A percentile compares a stretch with the other conserved stretches of the same genome.
These are phyloP conservation scores for Malurus leucopterus DNA, from an alignment of 2,797 vertebrate species.

Conservation along the genomic window DNA sequence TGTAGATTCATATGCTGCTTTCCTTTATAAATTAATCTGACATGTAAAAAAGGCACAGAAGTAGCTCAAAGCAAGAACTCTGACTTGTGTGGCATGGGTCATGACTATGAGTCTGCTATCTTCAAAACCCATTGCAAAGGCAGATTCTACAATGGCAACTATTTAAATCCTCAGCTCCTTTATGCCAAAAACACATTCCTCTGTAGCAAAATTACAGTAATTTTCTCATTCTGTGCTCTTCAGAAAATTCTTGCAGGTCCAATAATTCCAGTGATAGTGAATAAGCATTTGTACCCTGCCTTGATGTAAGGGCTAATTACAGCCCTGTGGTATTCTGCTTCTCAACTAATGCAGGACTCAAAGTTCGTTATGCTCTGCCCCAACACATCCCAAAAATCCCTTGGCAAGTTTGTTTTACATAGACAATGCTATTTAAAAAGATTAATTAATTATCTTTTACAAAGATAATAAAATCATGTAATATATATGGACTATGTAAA, in stretches of 20 bases:
- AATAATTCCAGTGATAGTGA: neutral
- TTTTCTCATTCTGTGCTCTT: constrained; percentile 2
- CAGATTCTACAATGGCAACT: neutral
- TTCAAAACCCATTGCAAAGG: neutral
- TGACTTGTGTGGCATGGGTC: fast-evolving
- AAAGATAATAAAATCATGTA: neutral
- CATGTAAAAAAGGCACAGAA: neutral
- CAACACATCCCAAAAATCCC: neutral
- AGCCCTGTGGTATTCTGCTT: neutral
- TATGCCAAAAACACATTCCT: neutral
- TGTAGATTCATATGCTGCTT: neutral
- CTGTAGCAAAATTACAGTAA: neutral
- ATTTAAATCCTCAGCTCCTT: neutral
- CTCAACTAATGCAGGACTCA: neutral
- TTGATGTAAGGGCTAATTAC: neutral
- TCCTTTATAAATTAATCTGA: neutral
- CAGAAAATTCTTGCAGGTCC: neutral
- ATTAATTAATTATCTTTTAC: neutral
- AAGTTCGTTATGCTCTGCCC: neutral
- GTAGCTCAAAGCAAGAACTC: neutral
- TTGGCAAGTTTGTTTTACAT: neutral
- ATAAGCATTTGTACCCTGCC: neutral
- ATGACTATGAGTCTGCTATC: neutral
- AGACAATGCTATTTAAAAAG: neutral
- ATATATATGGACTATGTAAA: neutral